Conservation (phyloP, 2,888 invertebrate genomes). For the Hirtodrosophila histrioides region DNA sequence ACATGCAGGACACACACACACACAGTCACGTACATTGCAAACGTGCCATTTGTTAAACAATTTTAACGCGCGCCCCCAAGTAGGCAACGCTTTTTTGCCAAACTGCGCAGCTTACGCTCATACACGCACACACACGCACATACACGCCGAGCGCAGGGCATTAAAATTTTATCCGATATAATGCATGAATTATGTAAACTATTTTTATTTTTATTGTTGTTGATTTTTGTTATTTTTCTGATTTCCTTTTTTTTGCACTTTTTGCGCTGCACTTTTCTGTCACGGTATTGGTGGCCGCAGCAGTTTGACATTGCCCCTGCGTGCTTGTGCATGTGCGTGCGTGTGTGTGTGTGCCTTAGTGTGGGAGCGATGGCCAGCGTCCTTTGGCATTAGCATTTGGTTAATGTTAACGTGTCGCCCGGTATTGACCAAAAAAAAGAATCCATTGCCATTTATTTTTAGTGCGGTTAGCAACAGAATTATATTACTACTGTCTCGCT, state of each 20-base stretch:
- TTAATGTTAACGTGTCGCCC: slow-evolving; percentile 69
- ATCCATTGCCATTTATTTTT: slow-evolving; percentile 46
- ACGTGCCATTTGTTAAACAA: slow-evolving; percentile 78
- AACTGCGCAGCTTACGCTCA: slow-evolving; percentile 40
- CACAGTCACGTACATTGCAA: slow-evolving; percentile 47
- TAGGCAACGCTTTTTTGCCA: slow-evolving; percentile 59
- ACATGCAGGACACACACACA: slow-evolving; percentile 44
- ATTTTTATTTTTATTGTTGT: slow-evolving; percentile 63
- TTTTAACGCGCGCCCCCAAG: slow-evolving; percentile 73
- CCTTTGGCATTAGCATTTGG: slow-evolving; percentile 77
- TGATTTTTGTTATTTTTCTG: slow-evolving; percentile 63
- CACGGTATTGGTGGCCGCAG: slow-evolving; percentile 63
- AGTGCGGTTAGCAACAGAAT: slow-evolving; percentile 73
- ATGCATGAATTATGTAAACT: slow-evolving; percentile 81
- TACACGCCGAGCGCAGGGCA: slow-evolving; percentile 38
- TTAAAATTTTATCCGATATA: slow-evolving; percentile 81
- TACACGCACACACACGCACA: slow-evolving; percentile 8
- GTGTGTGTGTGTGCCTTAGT: slow-evolving; percentile 7
- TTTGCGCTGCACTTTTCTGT: slow-evolving; percentile 44
- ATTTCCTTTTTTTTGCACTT: slow-evolving; percentile 41
- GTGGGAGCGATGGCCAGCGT: slow-evolving; percentile 44
- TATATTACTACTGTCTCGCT: slow-evolving; percentile 26
- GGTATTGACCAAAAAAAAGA: slow-evolving; percentile 51
- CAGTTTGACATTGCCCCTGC: slow-evolving; percentile 45
- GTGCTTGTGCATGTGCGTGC: slow-evolving; percentile 3